A percentile compares a stretch with the other conserved stretches of the same genome.
phyloP scores from a whole-genome alignment of 1,140 invertebrate genomes.

The Megalonaias nervosa region DNA sequence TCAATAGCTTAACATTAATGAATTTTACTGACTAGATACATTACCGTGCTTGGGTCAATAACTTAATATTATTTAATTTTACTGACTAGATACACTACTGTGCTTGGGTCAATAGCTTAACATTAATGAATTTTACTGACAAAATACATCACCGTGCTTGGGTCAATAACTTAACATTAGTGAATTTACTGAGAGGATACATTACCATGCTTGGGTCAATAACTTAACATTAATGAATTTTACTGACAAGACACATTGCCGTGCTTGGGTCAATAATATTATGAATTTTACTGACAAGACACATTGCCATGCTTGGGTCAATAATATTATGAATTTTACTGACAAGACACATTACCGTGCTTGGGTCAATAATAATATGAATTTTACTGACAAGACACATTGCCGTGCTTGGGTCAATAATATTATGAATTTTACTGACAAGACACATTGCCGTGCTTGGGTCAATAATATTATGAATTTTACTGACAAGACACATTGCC shows the following conservation, averaged over 20 bases:
- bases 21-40: too few relatives aligned
- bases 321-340: conserved; percentile 68
- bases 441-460: too few relatives aligned
- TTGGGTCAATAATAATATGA: background rate
- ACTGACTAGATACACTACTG: too few relatives aligned
- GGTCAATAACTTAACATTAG: background rate
- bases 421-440: too few relatives aligned
- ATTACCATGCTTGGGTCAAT: background rate
- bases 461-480: too few relatives aligned
- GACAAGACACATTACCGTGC: background rate
- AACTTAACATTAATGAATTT: background rate
- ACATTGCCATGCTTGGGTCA: conserved; percentile 80
- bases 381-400: background rate
- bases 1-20: conserved; percentile 74
- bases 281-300: background rate
- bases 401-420: background rate
- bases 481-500: too few relatives aligned
- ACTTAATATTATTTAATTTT: too few relatives aligned
- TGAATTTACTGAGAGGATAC: background rate
- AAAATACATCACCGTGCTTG: background rate
- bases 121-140: background rate
- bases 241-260: too few relatives aligned
- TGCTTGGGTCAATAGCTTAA: background rate
- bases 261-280: background rate
- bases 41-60: too few relatives aligned